phyloP scores from a whole-genome alignment of 2,113 vertebrate genomes.

The Chaetodon trifascialis region DNA sequence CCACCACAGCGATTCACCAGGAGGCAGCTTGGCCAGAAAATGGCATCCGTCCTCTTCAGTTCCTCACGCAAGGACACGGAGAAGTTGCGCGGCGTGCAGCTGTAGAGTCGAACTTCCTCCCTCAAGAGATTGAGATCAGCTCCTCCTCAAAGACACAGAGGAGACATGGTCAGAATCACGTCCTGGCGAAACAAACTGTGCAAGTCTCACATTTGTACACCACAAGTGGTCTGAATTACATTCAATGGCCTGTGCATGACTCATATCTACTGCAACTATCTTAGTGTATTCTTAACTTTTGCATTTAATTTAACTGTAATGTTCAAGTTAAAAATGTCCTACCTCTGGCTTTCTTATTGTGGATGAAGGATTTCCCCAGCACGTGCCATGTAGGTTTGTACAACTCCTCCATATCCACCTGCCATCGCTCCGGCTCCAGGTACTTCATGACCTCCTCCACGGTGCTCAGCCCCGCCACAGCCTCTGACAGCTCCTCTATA shows the following conservation, averaged over 20 bases:
- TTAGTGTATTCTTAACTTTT: background rate
- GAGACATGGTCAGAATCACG: background rate
- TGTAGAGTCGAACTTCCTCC: slow-evolving; percentile 94
- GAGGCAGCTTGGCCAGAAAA: slow-evolving; percentile 98
- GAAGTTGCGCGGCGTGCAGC: slow-evolving; percentile 97
- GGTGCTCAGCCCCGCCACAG: slow-evolving; percentile 88
- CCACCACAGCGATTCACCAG: slow-evolving; percentile 97
- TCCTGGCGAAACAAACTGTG: background rate
- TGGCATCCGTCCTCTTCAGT: slow-evolving; percentile 93
- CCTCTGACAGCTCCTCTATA: slow-evolving; percentile 89
- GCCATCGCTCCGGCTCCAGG: slow-evolving; percentile 96
- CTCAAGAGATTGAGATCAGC: slow-evolving; percentile 93
- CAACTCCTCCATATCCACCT: slow-evolving; percentile 94
- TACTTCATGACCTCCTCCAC: slow-evolving; percentile 98
- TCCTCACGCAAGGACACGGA: slow-evolving; percentile 95
- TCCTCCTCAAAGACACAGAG: slow-evolving; percentile 83
- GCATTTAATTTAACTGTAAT: background rate
- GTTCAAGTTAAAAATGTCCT: slow-evolving; percentile 32
- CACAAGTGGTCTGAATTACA: no score
- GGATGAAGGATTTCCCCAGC: slow-evolving; percentile 94
- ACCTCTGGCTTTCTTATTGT: slow-evolving; percentile 95
- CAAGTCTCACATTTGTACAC: background rate
- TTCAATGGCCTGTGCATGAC: no score
- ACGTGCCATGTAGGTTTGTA: slow-evolving; percentile 95
- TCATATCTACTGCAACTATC: no score